A percentile compares a stretch with the other conserved stretches of the same genome.
Evolutionary conservation across 2,113 vertebrate species (phyloP).

Genomic region (Rhabdornis inornatus): DNA sequence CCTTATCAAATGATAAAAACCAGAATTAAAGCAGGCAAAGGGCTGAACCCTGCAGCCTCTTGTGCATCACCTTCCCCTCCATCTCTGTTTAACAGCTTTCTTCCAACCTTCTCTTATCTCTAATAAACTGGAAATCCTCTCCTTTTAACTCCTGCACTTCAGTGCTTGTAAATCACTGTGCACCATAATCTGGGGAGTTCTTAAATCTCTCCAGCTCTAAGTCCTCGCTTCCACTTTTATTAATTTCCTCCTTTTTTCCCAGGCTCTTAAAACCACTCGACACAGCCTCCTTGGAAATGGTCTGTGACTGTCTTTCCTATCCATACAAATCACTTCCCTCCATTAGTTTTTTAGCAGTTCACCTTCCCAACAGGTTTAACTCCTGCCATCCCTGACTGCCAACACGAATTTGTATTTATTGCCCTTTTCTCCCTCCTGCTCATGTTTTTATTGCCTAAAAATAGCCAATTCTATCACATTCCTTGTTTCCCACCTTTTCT

Average conservation of each 20-base stretch:
- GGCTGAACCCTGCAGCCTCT: background rate
- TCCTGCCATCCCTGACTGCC: background rate
- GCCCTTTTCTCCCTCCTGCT: background rate
- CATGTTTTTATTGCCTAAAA: background rate
- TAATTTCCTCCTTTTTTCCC: background rate
- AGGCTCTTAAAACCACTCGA: background rate
- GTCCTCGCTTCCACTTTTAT: background rate
- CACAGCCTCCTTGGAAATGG: background rate
- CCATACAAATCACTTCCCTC: background rate
- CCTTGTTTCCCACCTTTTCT: background rate
- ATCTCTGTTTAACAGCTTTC: background rate
- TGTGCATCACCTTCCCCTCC: background rate
- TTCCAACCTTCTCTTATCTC: background rate
- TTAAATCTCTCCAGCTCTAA: accelerated
- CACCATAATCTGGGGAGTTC: background rate
- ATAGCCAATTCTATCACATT: accelerated
- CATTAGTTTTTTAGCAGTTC: background rate
- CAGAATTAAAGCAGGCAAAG: background rate
- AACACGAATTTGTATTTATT: background rate
- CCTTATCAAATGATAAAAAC: background rate
- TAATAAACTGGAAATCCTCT: background rate
- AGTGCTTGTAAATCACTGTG: background rate
- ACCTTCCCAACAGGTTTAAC: background rate
- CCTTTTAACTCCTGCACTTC: background rate
- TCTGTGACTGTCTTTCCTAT: background rate